A percentile compares a stretch with the other conserved stretches of the same genome.
phyloP scores from a whole-genome alignment of 1,140 invertebrate genomes.

The Drosophila hydei region DNA sequence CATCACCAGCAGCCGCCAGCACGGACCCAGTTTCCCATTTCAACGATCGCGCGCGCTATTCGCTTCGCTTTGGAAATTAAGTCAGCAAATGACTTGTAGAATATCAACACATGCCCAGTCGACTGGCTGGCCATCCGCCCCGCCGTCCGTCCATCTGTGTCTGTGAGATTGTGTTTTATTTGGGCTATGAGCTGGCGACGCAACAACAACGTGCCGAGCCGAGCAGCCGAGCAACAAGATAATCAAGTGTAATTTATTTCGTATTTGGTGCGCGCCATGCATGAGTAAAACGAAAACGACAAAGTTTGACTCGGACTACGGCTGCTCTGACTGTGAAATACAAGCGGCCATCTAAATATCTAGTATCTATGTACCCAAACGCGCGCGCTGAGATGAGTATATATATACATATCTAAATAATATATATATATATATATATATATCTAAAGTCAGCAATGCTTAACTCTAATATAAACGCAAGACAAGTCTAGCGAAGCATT shows the following conservation, averaged over 20 bases:
- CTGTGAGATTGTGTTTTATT: slow-evolving; percentile 68
- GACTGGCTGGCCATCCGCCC: background rate
- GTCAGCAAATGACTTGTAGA: slow-evolving; percentile 84
- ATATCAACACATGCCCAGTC: slow-evolving; percentile 58
- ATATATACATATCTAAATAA: background rate
- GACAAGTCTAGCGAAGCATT: background rate
- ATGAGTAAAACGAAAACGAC: slow-evolving; percentile 53
- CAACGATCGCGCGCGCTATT: slow-evolving; percentile 50
- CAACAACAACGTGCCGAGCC: slow-evolving; percentile 45
- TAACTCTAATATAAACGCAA: background rate
- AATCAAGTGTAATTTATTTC: slow-evolving; percentile 84
- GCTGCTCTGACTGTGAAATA: slow-evolving; percentile 46
- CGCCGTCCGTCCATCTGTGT: slow-evolving; percentile 23
- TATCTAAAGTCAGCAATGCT: background rate
- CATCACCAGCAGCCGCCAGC: background rate
- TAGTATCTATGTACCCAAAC: slow-evolving; percentile 44
- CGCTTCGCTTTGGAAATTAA: slow-evolving; percentile 81
- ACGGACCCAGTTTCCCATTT: slow-evolving; percentile 22
- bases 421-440: too few species aligned
- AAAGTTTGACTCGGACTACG: slow-evolving; percentile 35
- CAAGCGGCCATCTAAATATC: slow-evolving; percentile 32
- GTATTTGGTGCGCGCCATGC: slow-evolving; percentile 78
- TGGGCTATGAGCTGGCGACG: slow-evolving; percentile 59
- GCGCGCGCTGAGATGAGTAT: slow-evolving; percentile 23
- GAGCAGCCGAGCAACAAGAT: slow-evolving; percentile 73